Conservation (phyloP, 2,888 invertebrate species). For the Calephelis perditalis region DNA sequence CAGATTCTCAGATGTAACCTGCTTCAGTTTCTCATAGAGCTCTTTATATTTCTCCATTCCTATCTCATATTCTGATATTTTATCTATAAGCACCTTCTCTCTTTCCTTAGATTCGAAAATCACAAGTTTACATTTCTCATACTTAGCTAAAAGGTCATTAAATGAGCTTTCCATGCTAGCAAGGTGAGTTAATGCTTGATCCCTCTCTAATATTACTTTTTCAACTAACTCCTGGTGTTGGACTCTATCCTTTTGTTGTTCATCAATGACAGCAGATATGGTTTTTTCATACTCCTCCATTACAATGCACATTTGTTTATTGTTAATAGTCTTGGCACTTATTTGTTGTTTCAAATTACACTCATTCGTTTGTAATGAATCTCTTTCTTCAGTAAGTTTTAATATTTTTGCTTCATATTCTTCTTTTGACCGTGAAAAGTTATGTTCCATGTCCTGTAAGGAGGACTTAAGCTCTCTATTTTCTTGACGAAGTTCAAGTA, state of each 20-base stretch:
- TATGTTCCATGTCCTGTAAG: constrained; percentile 53
- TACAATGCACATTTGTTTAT: constrained; percentile 80
- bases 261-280: constrained; percentile 84
- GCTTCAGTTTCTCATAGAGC: constrained; percentile 89
- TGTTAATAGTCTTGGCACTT: constrained; percentile 54
- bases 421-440: constrained; percentile 46
- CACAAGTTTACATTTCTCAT: constrained; percentile 80
- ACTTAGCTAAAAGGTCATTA: constrained; percentile 80
- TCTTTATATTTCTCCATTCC: constrained; percentile 86
- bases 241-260: constrained; percentile 82
- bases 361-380: constrained; percentile 47
- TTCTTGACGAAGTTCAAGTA: constrained; percentile 54
- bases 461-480: constrained; percentile 57
- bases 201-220: constrained; percentile 72
- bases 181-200: constrained; percentile 78
- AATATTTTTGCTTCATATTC: constrained; percentile 52
- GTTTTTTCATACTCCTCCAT: constrained; percentile 89
- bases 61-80: constrained; percentile 82
- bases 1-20: constrained; percentile 90
- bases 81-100: constrained; percentile 83
- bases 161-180: constrained; percentile 80
- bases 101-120: constrained; percentile 72
- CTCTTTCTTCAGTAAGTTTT: constrained; percentile 54
- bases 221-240: constrained; percentile 63
- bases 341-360: constrained; percentile 53